Evolutionary conservation across 2,797 vertebrate genomes (phyloP).

Genomic region (Austrolebias charrua): DNA sequence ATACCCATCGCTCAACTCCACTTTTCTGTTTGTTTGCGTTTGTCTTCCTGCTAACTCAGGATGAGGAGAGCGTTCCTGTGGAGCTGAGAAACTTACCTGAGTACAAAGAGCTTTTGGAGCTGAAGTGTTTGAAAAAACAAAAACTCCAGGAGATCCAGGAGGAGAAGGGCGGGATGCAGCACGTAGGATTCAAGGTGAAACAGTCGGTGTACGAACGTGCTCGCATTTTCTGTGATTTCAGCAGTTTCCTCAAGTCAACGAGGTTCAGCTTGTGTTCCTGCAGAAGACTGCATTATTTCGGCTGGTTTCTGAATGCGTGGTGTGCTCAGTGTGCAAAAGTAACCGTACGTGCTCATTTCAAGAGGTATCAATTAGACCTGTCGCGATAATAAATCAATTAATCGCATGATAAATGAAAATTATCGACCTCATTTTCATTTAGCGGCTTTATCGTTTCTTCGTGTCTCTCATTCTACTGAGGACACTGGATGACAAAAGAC

Average conservation of each 20-base stretch:
- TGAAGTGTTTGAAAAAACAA: slow-evolving; percentile 94
- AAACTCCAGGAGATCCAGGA: slow-evolving; percentile 91
- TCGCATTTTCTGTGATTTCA: not conserved
- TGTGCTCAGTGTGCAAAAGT: not conserved
- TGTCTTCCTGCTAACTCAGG: slow-evolving; percentile 71
- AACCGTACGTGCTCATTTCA: not conserved
- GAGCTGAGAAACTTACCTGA: slow-evolving; percentile 87
- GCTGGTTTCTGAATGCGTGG: not conserved
- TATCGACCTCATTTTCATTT: too few relatives aligned
- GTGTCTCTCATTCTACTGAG: too few relatives aligned
- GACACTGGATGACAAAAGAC: too few relatives aligned
- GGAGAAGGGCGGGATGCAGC: slow-evolving; percentile 85
- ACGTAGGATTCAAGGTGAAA: slow-evolving; percentile 91
- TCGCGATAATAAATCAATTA: too few relatives aligned
- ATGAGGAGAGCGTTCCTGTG: slow-evolving; percentile 90
- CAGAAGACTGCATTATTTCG: not conserved
- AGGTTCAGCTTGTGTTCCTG: not conserved
- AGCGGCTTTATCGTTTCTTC: too few relatives aligned
- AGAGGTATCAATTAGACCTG: too few relatives aligned
- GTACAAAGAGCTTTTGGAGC: slow-evolving; percentile 94
- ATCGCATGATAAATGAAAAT: too few relatives aligned
- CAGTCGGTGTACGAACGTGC: too few relatives aligned
- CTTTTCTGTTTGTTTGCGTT: slow-evolving; percentile 10
- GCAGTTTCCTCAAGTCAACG: not conserved
- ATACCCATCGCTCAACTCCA: not conserved